These are phyloP conservation scores for Amphiura filiformis DNA, from an alignment of 35 echinoderm and acorn worm species.

Conservation along the genomic window DNA sequence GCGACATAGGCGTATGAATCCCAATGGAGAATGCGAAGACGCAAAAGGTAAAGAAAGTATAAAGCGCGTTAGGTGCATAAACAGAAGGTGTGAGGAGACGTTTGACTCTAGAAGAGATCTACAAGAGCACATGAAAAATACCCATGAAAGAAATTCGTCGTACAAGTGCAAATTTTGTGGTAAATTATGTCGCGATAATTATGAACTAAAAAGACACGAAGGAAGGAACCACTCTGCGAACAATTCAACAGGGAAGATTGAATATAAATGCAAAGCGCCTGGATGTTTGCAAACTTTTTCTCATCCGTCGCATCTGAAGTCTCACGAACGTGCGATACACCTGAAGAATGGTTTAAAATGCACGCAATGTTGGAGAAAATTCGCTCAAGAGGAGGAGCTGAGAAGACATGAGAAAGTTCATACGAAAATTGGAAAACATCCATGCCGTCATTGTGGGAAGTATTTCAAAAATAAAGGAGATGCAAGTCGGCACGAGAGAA, in stretches of 20 bases:
- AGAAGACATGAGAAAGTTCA: background rate
- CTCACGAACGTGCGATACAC: background rate
- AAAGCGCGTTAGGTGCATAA: background rate
- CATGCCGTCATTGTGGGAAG: background rate
- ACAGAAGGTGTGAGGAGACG: background rate
- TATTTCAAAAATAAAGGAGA: background rate
- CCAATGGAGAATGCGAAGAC: background rate
- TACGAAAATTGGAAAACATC: background rate
- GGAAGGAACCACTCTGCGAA: background rate
- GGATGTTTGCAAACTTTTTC: background rate
- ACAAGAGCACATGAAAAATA: background rate
- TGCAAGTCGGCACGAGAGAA: background rate
- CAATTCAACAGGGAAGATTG: background rate
- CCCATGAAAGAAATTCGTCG: background rate
- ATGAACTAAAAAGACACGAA: background rate
- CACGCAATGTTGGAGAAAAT: background rate
- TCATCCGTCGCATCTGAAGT: background rate
- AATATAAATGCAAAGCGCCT: background rate
- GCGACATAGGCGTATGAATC: background rate
- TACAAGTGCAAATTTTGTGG: background rate
- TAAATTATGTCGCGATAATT: background rate
- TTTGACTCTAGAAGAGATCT: background rate
- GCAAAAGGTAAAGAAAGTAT: no score
- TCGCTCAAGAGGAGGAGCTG: background rate
- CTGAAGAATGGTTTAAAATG: background rate